Evolutionary conservation across 2,888 invertebrate species (phyloP), one percentile per base, ranked within the genome.

Genomic region (Drosophila infuscata): DNA sequence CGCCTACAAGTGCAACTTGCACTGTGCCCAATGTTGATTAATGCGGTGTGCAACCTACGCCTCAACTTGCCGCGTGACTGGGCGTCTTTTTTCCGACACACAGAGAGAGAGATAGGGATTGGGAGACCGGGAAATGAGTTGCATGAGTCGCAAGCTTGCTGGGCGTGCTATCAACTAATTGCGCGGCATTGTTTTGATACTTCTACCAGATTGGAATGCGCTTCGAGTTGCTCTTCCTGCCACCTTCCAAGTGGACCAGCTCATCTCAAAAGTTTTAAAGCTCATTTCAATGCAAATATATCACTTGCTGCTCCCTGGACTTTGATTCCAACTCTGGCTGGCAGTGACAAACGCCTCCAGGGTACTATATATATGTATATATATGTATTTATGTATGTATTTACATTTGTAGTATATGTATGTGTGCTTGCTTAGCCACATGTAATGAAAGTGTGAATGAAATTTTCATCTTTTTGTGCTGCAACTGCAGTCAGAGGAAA

Each of bases 381-480:
- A 43, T 29, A 41, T 30, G 4, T 11, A 53, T 53, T 3, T 11
- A 52, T 52, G 12, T 12, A 51, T 15, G 7, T 33, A 36, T 12
- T 3, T 54, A 43, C 1, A 48, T 15, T 17, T 48, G 9, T 29
- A 9, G 46, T 29, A 49, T 12, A 51, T 51, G 51, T 12, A 51
- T 51, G 51, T 17, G 6, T 35, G 69, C 63, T 66, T 54, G 46
- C 15, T 43, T 48, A 72, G 68, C 73, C 56, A 71, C 74, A 57
- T 83, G 75, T 79, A 90, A 90, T 85, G 88, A 88, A 90, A 90
- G 83, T 90, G 87, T 79, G 86, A 86, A 79, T 83, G 76, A 74
- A 88, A 83, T 73, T 70, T 75, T 77, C 81, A 75, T 61, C 76
- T 70, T 60, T 53, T 67, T 78, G 49, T 56, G 48, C 15, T 51